These are phyloP conservation scores for Pardalotus punctatus DNA, from an alignment of 2,113 vertebrate species.

Conservation along the genomic window DNA sequence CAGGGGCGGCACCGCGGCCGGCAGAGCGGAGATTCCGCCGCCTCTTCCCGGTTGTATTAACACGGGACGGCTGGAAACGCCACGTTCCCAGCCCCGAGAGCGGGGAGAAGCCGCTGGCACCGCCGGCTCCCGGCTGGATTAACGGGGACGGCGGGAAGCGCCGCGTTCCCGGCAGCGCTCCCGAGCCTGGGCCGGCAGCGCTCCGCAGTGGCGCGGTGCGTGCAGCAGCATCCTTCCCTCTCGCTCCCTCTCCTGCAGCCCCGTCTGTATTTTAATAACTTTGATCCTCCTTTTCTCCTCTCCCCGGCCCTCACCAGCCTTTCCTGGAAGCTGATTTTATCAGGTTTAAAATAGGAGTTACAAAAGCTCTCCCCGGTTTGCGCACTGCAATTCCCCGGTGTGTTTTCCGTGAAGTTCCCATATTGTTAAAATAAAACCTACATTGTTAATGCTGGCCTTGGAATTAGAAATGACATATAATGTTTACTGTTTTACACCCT, in stretches of 20 bases:
- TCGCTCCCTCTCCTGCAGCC: not conserved
- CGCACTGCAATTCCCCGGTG: not conserved
- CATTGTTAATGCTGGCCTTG: not conserved
- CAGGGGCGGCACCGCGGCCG: not conserved
- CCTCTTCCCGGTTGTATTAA: too few relatives aligned
- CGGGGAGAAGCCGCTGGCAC: not conserved
- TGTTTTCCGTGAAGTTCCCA: rapidly evolving
- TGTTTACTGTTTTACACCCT: not conserved
- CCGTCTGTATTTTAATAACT: not conserved
- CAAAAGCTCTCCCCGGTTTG: not conserved
- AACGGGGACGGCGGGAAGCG: not conserved
- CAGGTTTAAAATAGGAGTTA: not conserved
- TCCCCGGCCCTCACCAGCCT: not conserved
- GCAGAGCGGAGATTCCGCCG: not conserved
- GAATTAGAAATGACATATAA: not conserved
- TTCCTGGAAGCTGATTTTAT: slow-evolving; percentile 47
- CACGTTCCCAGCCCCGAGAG: not conserved
- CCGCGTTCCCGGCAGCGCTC: not conserved
- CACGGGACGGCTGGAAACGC: not conserved
- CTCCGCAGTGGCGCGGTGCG: not conserved
- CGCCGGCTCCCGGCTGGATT: not conserved
- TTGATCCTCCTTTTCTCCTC: slow-evolving; percentile 48
- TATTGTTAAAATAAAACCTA: not conserved
- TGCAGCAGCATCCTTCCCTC: not conserved
- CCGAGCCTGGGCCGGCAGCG: not conserved